phyloP scores from a whole-genome alignment of 2,888 invertebrate genomes.

The Odontocerum albicorne region DNA sequence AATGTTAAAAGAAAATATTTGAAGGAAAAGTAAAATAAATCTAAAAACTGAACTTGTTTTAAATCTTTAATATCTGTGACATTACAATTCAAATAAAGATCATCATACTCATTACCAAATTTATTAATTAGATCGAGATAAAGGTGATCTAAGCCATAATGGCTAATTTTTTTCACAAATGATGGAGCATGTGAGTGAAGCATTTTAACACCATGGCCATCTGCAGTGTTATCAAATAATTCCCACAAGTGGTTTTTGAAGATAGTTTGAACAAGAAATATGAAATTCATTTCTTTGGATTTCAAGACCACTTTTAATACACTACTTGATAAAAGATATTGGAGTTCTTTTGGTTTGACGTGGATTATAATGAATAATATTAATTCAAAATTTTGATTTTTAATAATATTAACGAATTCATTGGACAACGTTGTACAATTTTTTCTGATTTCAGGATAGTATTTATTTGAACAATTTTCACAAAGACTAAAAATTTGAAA shows the following conservation, averaged over 20 bases:
- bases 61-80: background rate
- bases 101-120: background rate
- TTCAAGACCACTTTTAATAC: slow-evolving; percentile 18
- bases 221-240: slow-evolving; percentile 1
- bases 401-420: slow-evolving; percentile 25
- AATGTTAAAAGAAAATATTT: slow-evolving; percentile 2
- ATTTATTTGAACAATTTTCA: slow-evolving; percentile 10
- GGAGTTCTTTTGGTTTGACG: slow-evolving; percentile 18
- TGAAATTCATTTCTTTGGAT: slow-evolving; percentile 20
- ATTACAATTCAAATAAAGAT: background rate
- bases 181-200: background rate
- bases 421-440: slow-evolving; percentile 12
- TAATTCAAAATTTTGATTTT: slow-evolving; percentile 17
- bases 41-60: slow-evolving; percentile 3
- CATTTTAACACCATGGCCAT: background rate
- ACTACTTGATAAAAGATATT: slow-evolving; percentile 18
- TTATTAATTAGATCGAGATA: background rate
- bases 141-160: background rate
- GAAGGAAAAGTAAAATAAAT: slow-evolving; percentile 3
- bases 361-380: slow-evolving; percentile 20
- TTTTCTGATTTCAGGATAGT: slow-evolving; percentile 27
- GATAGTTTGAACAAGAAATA: slow-evolving; percentile 14
- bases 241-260: slow-evolving; percentile 25
- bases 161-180: background rate
- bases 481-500: slow-evolving; percentile 22